A percentile compares a stretch with the other conserved stretches of the same genome.
These are phyloP conservation scores for Myodes glareolus DNA, from an alignment of 2,113 vertebrate species.

Conservation along the genomic window DNA sequence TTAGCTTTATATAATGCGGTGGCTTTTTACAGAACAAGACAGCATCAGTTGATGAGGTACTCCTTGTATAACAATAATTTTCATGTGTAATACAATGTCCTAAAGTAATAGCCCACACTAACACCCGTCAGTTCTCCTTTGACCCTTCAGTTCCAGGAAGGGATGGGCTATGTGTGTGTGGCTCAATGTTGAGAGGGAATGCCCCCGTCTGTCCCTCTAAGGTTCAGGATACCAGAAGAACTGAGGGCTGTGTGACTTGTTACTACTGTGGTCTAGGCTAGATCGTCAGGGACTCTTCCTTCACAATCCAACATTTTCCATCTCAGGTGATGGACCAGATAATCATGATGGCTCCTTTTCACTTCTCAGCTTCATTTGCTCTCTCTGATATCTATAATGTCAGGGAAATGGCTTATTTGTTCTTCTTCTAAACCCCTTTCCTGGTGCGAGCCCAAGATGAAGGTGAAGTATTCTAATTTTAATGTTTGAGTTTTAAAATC, in stretches of 20 bases:
- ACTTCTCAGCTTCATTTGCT: neutral
- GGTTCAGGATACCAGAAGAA: neutral
- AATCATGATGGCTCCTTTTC: neutral
- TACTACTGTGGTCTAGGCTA: neutral
- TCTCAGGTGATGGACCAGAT: neutral
- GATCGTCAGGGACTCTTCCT: neutral
- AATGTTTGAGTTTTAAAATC: constrained; percentile 46
- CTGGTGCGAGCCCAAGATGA: constrained; percentile 22
- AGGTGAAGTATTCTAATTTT: constrained; percentile 66
- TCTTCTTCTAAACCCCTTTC: neutral
- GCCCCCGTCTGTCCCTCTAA: neutral
- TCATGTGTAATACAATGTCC: neutral
- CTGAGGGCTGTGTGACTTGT: neutral
- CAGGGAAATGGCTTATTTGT: neutral
- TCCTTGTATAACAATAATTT: neutral
- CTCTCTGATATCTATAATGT: neutral
- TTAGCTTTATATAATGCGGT: neutral
- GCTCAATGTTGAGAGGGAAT: neutral
- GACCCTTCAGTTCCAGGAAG: neutral
- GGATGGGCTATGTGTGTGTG: neutral
- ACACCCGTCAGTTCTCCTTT: neutral
- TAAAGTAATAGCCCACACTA: neutral
- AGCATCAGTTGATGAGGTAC: neutral
- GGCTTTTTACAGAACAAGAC: neutral
- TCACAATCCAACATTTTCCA: neutral